phyloP scores from a whole-genome alignment of 2,113 vertebrate genomes.

The Phaetusa simplex region DNA sequence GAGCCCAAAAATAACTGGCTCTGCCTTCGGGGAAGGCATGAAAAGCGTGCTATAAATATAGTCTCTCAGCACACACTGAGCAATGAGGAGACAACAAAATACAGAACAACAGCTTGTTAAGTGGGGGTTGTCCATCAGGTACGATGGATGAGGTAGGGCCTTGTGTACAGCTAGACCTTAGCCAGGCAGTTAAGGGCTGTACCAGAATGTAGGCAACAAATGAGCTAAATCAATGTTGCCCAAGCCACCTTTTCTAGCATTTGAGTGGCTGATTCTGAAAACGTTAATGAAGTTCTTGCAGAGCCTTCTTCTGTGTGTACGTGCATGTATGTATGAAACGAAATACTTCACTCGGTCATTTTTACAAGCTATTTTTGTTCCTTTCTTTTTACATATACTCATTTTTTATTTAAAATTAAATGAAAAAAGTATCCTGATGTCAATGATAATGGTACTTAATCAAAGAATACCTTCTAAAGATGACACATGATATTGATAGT shows the following conservation, averaged over 20 bases:
- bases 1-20: neutral
- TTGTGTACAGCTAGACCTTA: neutral
- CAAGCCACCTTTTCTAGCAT: neutral
- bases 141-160: fast-evolving
- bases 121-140: neutral
- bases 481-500: conserved; percentile 9
- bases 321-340: neutral
- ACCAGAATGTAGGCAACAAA: neutral
- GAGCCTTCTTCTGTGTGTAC: neutral
- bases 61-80: neutral
- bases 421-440: neutral
- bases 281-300: neutral
- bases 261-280: neutral
- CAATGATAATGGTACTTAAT: neutral
- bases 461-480: neutral
- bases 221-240: neutral
- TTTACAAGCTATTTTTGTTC: neutral
- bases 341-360: neutral
- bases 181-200: neutral
- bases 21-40: neutral
- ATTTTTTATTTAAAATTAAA: conserved; percentile 40
- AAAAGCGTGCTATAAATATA: neutral
- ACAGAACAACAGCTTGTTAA: neutral
- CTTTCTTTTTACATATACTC: neutral
- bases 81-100: neutral